Base-by-base conservation (phyloP, 2,113 vertebrate species). In the Hirundichthys speculiger region DNA sequence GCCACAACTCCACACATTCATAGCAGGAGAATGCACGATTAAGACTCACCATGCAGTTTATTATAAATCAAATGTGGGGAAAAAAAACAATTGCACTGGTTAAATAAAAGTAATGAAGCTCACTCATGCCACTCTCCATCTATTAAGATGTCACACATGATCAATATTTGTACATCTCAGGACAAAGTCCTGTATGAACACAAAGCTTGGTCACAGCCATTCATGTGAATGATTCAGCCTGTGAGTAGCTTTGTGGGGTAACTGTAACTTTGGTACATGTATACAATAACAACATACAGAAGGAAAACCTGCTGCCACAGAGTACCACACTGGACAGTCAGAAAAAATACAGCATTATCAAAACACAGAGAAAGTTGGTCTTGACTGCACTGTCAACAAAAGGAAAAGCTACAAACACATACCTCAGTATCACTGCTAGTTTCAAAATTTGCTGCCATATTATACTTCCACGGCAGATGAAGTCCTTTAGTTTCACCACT, bases 341-440 rank as follows among this genome's bases (percentile, higher is more conserved):
- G 22, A 51, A 38, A 47, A 14, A 47, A 22, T 48, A 27, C 52
- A 49, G 51, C 15, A 46, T 48, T 20, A 68, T 41, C 5, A 16
- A 64, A 9, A 41, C 54, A 50, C 50, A 75, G 16, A 15, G 2
- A 73, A 21, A 21, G 3, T 70, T 2, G 27, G 4, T 55, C 64
- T 34, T 54, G 25, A 69, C 18, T 72, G 61, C 38, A 63, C 53
- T 52, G 53, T 66, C 41, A 73, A 42, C 22, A 24, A 39, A 12
- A 56, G 25, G 13, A 13, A 61, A 64, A 72, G 7, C 69, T 61
- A 51, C 45, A 18, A 34, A 34, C 63, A 88, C 88, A 61, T 92
- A 93, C 91, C 90, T 92, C 87, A 39, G 68, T 49, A 58, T 90
- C 84, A 59, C 73, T 70, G 79, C 56, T 83, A 52, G 78, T 47